Evolutionary conservation across 2,113 vertebrate species (phyloP), one percentile per base, ranked within the genome.

Genomic region (Brachyhypopomus gauderio): DNA sequence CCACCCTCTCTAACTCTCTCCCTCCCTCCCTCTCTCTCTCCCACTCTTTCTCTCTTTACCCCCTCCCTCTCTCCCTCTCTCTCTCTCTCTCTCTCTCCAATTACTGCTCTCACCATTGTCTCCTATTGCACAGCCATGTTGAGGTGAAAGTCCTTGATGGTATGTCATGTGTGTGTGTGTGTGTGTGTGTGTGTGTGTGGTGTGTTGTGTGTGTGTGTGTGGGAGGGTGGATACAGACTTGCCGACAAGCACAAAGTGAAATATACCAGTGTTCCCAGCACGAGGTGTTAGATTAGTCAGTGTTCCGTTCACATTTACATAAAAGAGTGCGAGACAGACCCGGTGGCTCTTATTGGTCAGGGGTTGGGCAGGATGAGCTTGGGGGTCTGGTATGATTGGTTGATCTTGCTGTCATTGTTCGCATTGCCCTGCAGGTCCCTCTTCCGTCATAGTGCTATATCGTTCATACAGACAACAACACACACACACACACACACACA

Each of bases 391-490:
- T 83, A 80, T 84, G 85, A 86, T 82, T 84, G 85, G 85, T 79
- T 82, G 83, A 86, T 76, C 67, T 82, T 25, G n/a, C 72, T 82
- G 83, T 84, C 85, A 84, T 72, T 82, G 75, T 80, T 79, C 84
- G 75, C 82, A 79, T 86, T 84, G 85, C 83, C 85, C 85, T 84
- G 52, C 83, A 86, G 85, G 85, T 83, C 75, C 84, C 84, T 79
- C 77, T 72, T 85, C 64, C 48, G 38, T 85, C 84, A 74, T 48
- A 81, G 83, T 52, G 3, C 34, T 14, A 62, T 55, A 52, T 58
- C 34, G 71, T 60, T 41, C 74, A 79, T 74, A 78, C 22, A 75
- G 64, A 69, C 60, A 73, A 71, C 74, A 83, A 14, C 45, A 52
- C 45, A 14, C 45, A 14, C 45, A 14, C 45, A 52, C 12, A 11